These are phyloP conservation scores for Phrynocephalus guinanensis DNA, from an alignment of 2,797 vertebrate species.

Conservation along the genomic window DNA sequence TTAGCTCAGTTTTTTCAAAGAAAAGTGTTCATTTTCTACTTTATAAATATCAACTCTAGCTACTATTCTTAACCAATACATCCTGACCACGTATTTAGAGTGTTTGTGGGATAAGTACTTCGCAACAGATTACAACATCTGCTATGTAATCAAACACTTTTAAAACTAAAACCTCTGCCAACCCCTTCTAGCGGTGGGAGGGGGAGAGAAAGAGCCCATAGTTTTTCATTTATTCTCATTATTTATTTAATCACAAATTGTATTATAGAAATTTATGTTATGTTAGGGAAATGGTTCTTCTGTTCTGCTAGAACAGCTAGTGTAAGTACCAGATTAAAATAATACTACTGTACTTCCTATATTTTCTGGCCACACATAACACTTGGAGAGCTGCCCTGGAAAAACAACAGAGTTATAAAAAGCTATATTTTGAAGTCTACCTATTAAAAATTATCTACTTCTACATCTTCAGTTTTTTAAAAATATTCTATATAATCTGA, in stretches of 20 bases:
- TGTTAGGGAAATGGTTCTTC: slow-evolving; percentile 61
- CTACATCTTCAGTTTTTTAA: slow-evolving; percentile 35
- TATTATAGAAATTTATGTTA: slow-evolving; percentile 63
- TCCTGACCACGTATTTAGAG: slow-evolving; percentile 54
- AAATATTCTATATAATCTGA: background rate
- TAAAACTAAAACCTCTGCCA: slow-evolving; percentile 60
- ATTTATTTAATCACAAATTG: slow-evolving; percentile 69
- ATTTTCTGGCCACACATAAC: slow-evolving; percentile 64
- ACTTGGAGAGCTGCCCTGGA: slow-evolving; percentile 68
- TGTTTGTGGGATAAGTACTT: slow-evolving; percentile 60
- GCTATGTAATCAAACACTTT: slow-evolving; percentile 60
- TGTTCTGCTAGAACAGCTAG: slow-evolving; percentile 63
- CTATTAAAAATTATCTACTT: slow-evolving; percentile 26
- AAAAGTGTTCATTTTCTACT: slow-evolving; percentile 50
- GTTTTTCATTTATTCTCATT: slow-evolving; percentile 64
- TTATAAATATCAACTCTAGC: slow-evolving; percentile 67
- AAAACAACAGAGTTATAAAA: slow-evolving; percentile 70
- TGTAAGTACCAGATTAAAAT: slow-evolving; percentile 60
- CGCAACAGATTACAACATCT: slow-evolving; percentile 52
- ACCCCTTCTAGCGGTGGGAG: slow-evolving; percentile 34
- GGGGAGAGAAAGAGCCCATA: slow-evolving; percentile 42
- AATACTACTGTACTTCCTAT: slow-evolving; percentile 46
- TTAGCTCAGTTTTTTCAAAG: slow-evolving; percentile 45
- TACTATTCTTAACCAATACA: slow-evolving; percentile 63
- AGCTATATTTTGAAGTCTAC: slow-evolving; percentile 68